Evolutionary conservation across 2,797 vertebrate genomes (phyloP).

Genomic region (Ispidina lecontei): DNA sequence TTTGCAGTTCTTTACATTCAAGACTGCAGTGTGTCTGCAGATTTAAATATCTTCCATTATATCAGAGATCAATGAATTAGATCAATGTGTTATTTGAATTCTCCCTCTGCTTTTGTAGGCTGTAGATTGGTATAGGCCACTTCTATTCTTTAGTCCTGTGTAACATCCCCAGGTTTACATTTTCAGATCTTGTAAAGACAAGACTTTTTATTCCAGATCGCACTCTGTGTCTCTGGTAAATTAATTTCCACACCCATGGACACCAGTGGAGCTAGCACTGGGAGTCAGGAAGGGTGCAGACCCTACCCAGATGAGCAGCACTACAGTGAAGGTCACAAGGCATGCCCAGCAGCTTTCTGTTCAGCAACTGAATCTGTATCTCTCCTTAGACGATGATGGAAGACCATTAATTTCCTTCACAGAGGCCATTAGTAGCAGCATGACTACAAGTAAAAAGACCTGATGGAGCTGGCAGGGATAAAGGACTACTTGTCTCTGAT

Average conservation of each 20-base stretch:
- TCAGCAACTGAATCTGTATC: accelerated
- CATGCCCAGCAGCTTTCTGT: neutral
- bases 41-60: neutral
- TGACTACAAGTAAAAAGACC: neutral
- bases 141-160: neutral
- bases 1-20: neutral
- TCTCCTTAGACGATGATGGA: neutral
- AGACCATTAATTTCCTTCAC: neutral
- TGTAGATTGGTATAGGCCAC: neutral
- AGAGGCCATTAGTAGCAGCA: neutral
- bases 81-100: neutral
- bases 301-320: neutral
- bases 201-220: accelerated
- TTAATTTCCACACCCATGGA: neutral
- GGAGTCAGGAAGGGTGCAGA: neutral
- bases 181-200: neutral
- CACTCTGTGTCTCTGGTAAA: accelerated
- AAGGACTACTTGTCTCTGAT: neutral
- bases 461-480: neutral
- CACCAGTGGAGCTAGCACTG: accelerated
- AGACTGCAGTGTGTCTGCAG: neutral
- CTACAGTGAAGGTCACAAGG: neutral
- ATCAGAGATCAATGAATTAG: neutral
- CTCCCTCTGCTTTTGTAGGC: neutral
- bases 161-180: neutral